Base-by-base conservation (phyloP, 2,888 invertebrate genomes). In the Drepanosiphum platanoidis region DNA sequence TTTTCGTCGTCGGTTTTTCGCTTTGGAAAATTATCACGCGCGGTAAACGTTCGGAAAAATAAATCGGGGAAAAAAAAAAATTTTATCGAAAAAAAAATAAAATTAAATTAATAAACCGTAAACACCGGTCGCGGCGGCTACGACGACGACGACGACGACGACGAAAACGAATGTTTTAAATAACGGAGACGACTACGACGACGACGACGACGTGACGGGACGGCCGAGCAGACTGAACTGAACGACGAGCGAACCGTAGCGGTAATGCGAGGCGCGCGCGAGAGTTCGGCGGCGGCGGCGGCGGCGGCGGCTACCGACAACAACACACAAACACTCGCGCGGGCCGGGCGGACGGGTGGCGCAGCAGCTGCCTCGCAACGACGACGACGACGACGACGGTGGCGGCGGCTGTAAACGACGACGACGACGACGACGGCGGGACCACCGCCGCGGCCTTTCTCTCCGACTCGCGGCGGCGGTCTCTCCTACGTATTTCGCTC, bases 241-340 rank as follows among this genome's bases (percentile, higher is more conserved):
- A 71, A 32, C 66, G 80, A 1, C 80, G 79, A 46, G 42, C 70
- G 70, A 22, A 22, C 27, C 52, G 68, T n/a, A 5, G 27, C 68
- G 46, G 77, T 77, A 61, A 77, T 77, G 77, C 75, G 79, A 46
- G 68, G 46, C 70, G 80, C 58, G 34, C 70, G 81, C 70, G 70
- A 39, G 27, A 71, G 81, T 22, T 5, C 27, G 61, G 61, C 66
- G 66, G n/a, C 61, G 58, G 58, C 58, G 18, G 58, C 58, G 58
- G 18, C 46, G 68, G 68, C 79, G 68, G 32, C 71, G 58, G 71
- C 80, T 80, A 80, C 80, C 58, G 71, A 58, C 80, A 22, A 27
- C 32, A 4, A 66, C 79, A 22, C 58, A 11, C 61, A 32, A 66
- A 32, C 61, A 30, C 30, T 4, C 72, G 32, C 77, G 18, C 30